These are phyloP conservation scores for Ptychoptera contaminata DNA, from an alignment of 2,888 invertebrate species.

Conservation along the genomic window DNA sequence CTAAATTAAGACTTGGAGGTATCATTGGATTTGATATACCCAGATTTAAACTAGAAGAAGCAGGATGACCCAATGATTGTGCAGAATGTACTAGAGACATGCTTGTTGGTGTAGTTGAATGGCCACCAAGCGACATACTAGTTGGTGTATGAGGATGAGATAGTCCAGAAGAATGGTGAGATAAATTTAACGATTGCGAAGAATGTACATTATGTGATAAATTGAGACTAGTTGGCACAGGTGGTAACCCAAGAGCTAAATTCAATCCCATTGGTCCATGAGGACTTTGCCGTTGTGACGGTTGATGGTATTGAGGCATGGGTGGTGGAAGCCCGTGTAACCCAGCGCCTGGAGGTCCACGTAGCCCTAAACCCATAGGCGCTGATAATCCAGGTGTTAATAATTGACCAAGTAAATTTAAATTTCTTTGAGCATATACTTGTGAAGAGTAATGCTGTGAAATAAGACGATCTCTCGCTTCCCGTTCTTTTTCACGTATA, in stretches of 20 bases:
- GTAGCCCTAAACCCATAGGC: slow-evolving; percentile 20
- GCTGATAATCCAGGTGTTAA: slow-evolving; percentile 18
- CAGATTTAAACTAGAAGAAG: slow-evolving; percentile 14
- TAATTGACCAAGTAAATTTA: slow-evolving; percentile 26
- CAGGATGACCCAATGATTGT: not conserved
- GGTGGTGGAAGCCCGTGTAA: slow-evolving; percentile 25
- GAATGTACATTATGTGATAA: slow-evolving; percentile 15
- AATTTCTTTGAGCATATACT: slow-evolving; percentile 24
- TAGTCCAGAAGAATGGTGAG: slow-evolving; percentile 17
- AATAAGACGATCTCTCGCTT: slow-evolving; percentile 28
- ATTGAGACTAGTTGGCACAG: slow-evolving; percentile 15
- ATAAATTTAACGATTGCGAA: slow-evolving; percentile 16
- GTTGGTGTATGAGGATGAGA: slow-evolving; percentile 21
- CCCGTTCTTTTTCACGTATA: slow-evolving; percentile 26
- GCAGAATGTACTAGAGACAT: not conserved
- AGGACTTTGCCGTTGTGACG: slow-evolving; percentile 27
- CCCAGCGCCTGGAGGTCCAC: slow-evolving; percentile 21
- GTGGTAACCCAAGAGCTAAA: slow-evolving; percentile 22
- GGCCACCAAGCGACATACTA: slow-evolving; percentile 20
- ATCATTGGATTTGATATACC: slow-evolving; percentile 2
- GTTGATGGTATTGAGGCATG: slow-evolving; percentile 25
- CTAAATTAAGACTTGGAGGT: slow-evolving; percentile 3
- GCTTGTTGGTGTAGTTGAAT: slow-evolving; percentile 12
- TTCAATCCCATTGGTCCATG: slow-evolving; percentile 24
- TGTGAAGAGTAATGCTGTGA: slow-evolving; percentile 28